Percentiles rank a stretch among this genome's conserved stretches.
Evolutionary conservation across 2,113 vertebrate species (phyloP).

Genomic region (Rhynchopsitta pachyrhyncha): DNA sequence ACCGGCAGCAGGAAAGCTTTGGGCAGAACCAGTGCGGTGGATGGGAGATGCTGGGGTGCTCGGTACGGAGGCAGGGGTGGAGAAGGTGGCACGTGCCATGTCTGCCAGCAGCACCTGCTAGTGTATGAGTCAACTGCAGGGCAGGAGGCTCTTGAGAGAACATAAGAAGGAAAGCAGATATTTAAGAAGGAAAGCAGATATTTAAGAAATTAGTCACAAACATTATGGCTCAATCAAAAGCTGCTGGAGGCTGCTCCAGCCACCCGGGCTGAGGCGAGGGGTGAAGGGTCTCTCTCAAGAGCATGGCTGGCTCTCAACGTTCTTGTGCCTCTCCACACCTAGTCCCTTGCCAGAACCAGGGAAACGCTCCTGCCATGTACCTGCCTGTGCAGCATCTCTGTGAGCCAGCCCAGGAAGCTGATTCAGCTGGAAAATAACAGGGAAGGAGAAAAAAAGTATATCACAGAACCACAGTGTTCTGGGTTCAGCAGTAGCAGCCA

Average conservation of each 20-base stretch:
- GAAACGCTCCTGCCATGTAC: not conserved
- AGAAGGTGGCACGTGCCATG: rapidly evolving
- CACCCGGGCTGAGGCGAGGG: not conserved
- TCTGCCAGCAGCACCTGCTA: slow-evolving; percentile 41
- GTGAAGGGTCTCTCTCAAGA: not conserved
- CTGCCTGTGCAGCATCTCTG: rapidly evolving
- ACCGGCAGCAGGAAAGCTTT: not conserved
- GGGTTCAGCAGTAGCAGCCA: no score
- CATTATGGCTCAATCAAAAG: slow-evolving; percentile 41
- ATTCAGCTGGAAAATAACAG: not conserved
- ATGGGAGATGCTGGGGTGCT: not conserved
- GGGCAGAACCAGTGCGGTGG: not conserved
- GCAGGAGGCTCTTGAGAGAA: slow-evolving; percentile 8
- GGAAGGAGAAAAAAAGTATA: not conserved
- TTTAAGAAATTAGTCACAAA: slow-evolving; percentile 64
- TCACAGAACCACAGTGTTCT: not conserved
- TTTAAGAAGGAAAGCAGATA: slow-evolving; percentile 56
- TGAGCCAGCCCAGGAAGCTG: not conserved
- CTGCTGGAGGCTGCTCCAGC: not conserved
- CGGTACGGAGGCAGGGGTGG: not conserved
- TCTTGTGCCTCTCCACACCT: not conserved
- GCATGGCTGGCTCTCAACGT: not conserved
- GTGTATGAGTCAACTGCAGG: not conserved
- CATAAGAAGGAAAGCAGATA: slow-evolving; percentile 45
- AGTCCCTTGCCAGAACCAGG: rapidly evolving